Evolutionary conservation across 1,140 invertebrate genomes (phyloP), one percentile per base, ranked within the genome.

Genomic region (Drosophila triauraria): DNA sequence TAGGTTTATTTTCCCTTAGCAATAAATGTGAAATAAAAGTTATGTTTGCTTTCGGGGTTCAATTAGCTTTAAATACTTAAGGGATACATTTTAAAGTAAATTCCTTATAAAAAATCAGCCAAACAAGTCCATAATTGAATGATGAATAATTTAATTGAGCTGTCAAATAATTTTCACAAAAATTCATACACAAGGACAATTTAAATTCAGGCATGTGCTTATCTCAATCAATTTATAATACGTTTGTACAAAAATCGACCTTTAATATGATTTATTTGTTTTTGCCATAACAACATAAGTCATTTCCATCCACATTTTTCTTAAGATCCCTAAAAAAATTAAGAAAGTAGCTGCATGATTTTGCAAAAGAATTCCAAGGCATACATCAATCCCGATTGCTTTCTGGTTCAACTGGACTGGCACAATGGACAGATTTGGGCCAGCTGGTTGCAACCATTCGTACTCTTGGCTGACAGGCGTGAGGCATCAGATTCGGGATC

Each of bases 401-500:
- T 30, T 35, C 15, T 30, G 23, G 0, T n/a, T 32, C 2, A 42
- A 40, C 17, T 38, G 38, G n/a, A 10, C 44, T 44, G 30, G 15
- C 32, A 48, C 67, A 69, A 46, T 56, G 35, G 69, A 63, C 57
- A 48, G 47, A 74, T 77, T 67, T 51, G 51, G 74, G 51, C 50
- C 59, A 76, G n/a, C 51, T 76, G 72, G 15, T 35, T 51, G 70
- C 57, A 63, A 17, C 12, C 27, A 57, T 25, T 32, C 38, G 17
- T 27, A 42, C 27, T 72, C 27, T 72, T 59, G 69, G 69, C 44
- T 50, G 69, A 72, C 54, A 60, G 35, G 35, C 69, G 46, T 70
- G 68, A 72, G 70, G 70, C 68, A 82, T 74, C 80, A 75, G 61
- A 84, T 67, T 75, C 54, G 48, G 61, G 53, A 59, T 53, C 50